Percentiles rank a stretch among this genome's conserved stretches.
These are phyloP conservation scores for Cassiopea xamachana DNA, from an alignment of 30 jellyfish, hydroid and myxozoan genomes.

Conservation along the genomic window DNA sequence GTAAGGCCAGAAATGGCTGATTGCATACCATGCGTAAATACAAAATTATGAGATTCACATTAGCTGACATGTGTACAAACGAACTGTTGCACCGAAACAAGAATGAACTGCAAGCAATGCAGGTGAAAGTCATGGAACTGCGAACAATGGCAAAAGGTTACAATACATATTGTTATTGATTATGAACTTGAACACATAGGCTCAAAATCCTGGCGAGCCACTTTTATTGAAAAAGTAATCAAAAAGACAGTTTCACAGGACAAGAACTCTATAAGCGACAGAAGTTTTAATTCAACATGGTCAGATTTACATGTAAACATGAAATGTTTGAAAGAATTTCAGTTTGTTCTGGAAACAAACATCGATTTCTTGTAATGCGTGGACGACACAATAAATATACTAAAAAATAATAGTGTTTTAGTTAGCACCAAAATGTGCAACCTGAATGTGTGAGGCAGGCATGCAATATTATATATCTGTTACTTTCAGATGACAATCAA, in stretches of 20 bases:
- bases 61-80: too few species aligned
- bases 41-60: too few species aligned
- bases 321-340: not conserved
- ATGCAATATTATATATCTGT: not conserved
- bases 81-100: too few species aligned
- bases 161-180: not conserved
- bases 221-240: not conserved
- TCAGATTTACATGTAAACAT: slow-evolving; percentile 27
- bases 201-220: slow-evolving; percentile 1
- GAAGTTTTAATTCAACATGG: slow-evolving; percentile 14
- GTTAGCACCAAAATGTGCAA: slow-evolving; percentile 15
- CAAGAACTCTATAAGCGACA: slow-evolving; percentile 40
- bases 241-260: not conserved
- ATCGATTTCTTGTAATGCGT: not conserved
- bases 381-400: not conserved
- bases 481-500: slow-evolving; percentile 1
- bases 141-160: not conserved
- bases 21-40: too few species aligned
- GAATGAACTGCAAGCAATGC: not conserved
- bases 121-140: not conserved
- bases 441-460: not conserved
- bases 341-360: not conserved
- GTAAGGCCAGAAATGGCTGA: too few species aligned
- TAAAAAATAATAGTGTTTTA: not conserved
- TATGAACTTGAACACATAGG: not conserved